A percentile compares a stretch with the other conserved stretches of the same genome.
Evolutionary conservation across 2,888 invertebrate genomes (phyloP).

Genomic region (Drosophila affinis): DNA sequence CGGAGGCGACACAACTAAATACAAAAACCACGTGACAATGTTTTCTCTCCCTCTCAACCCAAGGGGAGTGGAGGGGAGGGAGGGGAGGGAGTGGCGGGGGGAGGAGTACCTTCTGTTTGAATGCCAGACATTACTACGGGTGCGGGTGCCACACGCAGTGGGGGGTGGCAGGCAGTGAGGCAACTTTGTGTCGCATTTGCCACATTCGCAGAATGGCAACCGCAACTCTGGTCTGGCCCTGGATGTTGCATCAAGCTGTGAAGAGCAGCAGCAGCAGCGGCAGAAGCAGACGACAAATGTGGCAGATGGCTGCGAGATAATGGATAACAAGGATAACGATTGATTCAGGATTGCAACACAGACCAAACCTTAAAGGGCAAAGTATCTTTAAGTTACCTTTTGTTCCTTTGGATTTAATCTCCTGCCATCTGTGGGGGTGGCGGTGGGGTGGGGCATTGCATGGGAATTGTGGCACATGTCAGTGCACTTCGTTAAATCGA

Average conservation of each 20-base stretch:
- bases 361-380: not conserved
- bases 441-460: constrained; percentile 2
- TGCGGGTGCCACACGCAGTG: not conserved
- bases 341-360: constrained; percentile 30
- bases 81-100: not conserved
- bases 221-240: constrained; percentile 46
- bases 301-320: constrained; percentile 11
- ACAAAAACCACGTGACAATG: constrained; percentile 79
- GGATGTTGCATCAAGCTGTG: constrained; percentile 44
- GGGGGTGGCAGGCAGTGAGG: constrained; percentile 1
- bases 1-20: constrained; percentile 61
- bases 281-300: constrained; percentile 14
- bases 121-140: constrained; percentile 16
- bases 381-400: not conserved
- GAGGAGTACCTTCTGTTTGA: not conserved
- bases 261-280: constrained; percentile 24
- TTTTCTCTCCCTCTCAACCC: constrained; percentile 39
- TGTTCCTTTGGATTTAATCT: not conserved
- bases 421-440: too few relatives aligned
- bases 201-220: constrained; percentile 54
- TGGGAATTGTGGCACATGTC: constrained; percentile 41
- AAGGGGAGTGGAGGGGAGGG: not conserved
- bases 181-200: constrained; percentile 37
- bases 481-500: constrained; percentile 45
- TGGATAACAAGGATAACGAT: constrained; percentile 54